Base-by-base conservation (phyloP, 2,113 vertebrate genomes). In the Sinocyclocheilus anophthalmus region DNA sequence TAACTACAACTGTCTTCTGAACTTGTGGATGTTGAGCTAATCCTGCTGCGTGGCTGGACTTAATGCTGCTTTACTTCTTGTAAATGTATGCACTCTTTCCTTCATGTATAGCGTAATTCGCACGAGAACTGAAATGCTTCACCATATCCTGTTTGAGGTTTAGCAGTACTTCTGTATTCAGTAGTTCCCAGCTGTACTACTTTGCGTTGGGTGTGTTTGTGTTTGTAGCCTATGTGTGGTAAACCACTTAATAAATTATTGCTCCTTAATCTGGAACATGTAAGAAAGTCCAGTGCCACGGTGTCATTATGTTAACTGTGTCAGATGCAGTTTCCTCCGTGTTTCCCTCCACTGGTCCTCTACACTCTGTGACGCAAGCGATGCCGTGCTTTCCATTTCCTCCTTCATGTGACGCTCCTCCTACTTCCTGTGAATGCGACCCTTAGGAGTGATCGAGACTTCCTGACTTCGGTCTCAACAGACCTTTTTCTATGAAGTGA, bases 391-490 rank as follows among this genome's bases (percentile, higher is more conserved):
- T 86, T 81, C 85, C 85, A 81, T 73, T 80, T 79, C 76, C 84
- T 86, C 13, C 55, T 86, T 81, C 78, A 53, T 81, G 69, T 65
- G 65, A 14, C 0, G 67, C 70, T 79, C 67, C 85, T 81, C 77
- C 85, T 81, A 70, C 85, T 86, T 86, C 85, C 85, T 86, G 18
- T 83, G n/a, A 83, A 67, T n/a, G 67, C 16, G 39, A 45, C 77
- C 50, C 77, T 75, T 69, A 81, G 50, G 33, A 86, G 77, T 61
- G 45, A 37, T 70, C 26, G 14, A 83, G 18, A 81, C 85, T 86
- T 86, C 85, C 78, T 86, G 85, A 61, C 20, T 24, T 72, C n/a
- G 22, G 7, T 50, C 67, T 48, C 33, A 53, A 63, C 22, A 79
- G 76, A 22, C 22, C 3, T 39, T 57, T 53, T 69, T 73, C 48